Evolutionary conservation across 2,888 invertebrate genomes (phyloP), one percentile per base, ranked within the genome.

Genomic region (Meiosimyza platycephala): DNA sequence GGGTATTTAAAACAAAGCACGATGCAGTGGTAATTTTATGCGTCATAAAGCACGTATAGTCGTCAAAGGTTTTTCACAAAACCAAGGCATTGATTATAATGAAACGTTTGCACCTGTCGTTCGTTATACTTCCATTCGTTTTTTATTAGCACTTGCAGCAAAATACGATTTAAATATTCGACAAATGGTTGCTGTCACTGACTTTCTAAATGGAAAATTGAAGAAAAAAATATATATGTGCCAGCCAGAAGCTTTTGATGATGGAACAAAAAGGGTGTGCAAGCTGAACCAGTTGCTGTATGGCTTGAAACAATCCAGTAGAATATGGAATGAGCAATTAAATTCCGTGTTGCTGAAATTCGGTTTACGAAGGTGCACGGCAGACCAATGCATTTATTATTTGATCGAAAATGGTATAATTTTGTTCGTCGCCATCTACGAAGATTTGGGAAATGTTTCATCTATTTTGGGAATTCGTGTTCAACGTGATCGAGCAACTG

Each of bases 371-470:
- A 71, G 74, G 15, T 71, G 72, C 9, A 54, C 73, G 50, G 74
- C 68, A 22, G 75, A 76, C 16, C 69, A 77, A 60, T 77, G 72
- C 54, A 64, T 78, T 3, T 76, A 78, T 64, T 75, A 74, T 59
- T 52, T 57, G 0, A 15, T 65, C 18, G 40, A 28, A 13, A 66
- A 51, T 15, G 57, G 50, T 15, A 15, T 52, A 54, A 74, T 74
- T 73, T 57, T 77, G 40, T 76, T 78, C 63, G 71, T 80, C 11
- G 78, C 77, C 48, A 69, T 80, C 22, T 80, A 79, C 59, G 78
- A 78, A 65, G 76, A 76, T 71, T 55, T 78, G 52, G 77, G 75
- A 2, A 64, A 76, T 33, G 77, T 72, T 9, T 74, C 71, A 22
- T 77, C 76, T 33, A 67, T 76, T 12, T 68, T 78, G 59, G 77